These are phyloP conservation scores for Carapus acus DNA, from an alignment of 2,797 vertebrate genomes.

Conservation along the genomic window DNA sequence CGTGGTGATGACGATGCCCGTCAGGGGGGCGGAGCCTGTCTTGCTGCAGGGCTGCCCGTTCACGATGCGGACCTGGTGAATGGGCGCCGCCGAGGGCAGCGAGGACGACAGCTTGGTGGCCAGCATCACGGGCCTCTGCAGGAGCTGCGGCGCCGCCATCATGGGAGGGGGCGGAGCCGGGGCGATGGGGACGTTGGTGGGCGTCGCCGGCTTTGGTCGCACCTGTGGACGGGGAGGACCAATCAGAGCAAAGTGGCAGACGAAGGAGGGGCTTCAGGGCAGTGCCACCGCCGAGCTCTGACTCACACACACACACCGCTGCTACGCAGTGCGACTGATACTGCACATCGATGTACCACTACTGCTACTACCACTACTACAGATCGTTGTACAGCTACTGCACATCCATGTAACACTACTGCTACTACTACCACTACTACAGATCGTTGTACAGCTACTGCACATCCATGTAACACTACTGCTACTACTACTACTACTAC, in stretches of 20 bases:
- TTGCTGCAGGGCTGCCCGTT: constrained; percentile 88
- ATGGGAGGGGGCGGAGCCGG: constrained; percentile 95
- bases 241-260: constrained; percentile 27
- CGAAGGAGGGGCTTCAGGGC: constrained; percentile 15
- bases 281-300: constrained; percentile 51
- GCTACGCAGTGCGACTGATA: neutral
- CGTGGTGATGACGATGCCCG: constrained; percentile 96
- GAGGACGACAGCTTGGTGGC: constrained; percentile 89
- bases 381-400: too few relatives aligned
- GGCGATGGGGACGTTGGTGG: constrained; percentile 95
- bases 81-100: constrained; percentile 85
- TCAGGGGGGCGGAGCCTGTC: constrained; percentile 83
- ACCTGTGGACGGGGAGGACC: constrained; percentile 73
- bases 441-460: too few relatives aligned
- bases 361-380: neutral
- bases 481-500: neutral
- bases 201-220: constrained; percentile 84
- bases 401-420: too few relatives aligned
- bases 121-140: constrained; percentile 94
- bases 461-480: too few relatives aligned
- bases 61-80: constrained; percentile 95
- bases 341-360: neutral
- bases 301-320: constrained; percentile 6
- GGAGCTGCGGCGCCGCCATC: constrained; percentile 95
- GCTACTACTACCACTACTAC: too few relatives aligned